phyloP scores from a whole-genome alignment of 2,113 vertebrate genomes.

The Parus major region DNA sequence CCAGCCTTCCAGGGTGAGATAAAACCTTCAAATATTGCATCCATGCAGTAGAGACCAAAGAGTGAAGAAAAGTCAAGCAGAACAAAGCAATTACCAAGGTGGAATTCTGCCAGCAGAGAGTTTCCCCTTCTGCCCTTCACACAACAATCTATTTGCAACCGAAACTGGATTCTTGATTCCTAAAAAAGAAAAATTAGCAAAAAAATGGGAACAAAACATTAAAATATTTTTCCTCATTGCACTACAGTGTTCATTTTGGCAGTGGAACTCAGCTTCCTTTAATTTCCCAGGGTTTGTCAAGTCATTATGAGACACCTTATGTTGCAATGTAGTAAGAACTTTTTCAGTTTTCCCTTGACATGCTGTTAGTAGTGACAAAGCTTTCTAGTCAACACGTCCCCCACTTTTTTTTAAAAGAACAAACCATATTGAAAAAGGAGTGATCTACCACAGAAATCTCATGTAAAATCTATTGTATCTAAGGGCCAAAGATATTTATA shows the following conservation, averaged over 20 bases:
- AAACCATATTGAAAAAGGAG: not conserved
- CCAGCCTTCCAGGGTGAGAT: not conserved
- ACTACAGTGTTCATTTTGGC: not conserved
- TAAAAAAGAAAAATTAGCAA: slow-evolving; percentile 69
- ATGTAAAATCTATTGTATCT: not conserved
- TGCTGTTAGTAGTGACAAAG: not conserved
- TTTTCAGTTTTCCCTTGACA: not conserved
- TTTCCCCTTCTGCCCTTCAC: slow-evolving; percentile 97
- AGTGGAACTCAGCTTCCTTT: not conserved
- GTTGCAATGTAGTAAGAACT: not conserved
- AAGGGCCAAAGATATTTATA: not conserved
- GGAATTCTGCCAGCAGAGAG: slow-evolving; percentile 98
- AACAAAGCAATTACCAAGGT: slow-evolving; percentile 88
- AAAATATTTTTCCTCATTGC: not conserved
- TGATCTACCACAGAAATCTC: not conserved
- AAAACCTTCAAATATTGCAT: slow-evolving; percentile 50
- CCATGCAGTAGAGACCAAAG: slow-evolving; percentile 42
- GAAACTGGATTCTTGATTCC: slow-evolving; percentile 97
- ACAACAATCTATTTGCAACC: slow-evolving; percentile 93
- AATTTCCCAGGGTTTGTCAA: not conserved
- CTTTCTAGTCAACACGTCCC: not conserved
- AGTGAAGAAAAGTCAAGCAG: slow-evolving; percentile 48
- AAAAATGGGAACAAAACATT: slow-evolving; percentile 50
- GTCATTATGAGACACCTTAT: not conserved
- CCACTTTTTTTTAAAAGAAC: not conserved